Evolutionary conservation across 2,888 invertebrate genomes (phyloP), one percentile per base, ranked within the genome.

Genomic region (Tetragonisca angustula): DNA sequence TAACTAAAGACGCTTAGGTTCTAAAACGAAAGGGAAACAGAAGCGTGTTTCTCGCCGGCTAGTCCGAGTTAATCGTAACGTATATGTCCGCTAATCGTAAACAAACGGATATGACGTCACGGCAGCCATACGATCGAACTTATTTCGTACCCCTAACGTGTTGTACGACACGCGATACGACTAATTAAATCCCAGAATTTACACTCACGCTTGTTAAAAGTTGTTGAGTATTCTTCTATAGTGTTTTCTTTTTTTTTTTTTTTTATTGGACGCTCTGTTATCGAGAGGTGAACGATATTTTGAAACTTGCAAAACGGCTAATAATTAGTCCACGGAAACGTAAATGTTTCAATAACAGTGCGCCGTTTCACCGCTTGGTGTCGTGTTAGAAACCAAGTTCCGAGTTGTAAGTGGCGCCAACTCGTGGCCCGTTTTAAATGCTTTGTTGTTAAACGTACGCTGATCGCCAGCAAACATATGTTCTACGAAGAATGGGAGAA

Each of bases 91-190:
- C 56, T 79, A 74, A 75, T 71, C 54, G 83, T 75, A 84, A 82
- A 82, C 67, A 82, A 70, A 82, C 84, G 84, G 84, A 84, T 74
- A 59, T 84, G 84, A 78, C 75, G 83, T 84, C 77, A 84, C 49
- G 43, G 68, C 67, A 59, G 74, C 74, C 78, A 74, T 83, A 67
- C 62, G 71, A 83, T 72, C 56, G 62, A 84, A 83, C 72, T 72
- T 84, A 72, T 52, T 71, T 52, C 11, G 50, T 72, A 56, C 43
- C 24, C 49, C 19, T 36, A n/a, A n/a, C 36, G 21, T 24, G 36
- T 62, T 24, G 62, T 27, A 59, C 21, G 43, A 27, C 11, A 65
- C 13, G 21, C 59, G 36, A 21, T 21, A 5, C 13, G 43, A 61
- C 4, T 15, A 36, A 61, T 5, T 24, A 54, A 59, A 71, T 67